Evolutionary conservation across 2,888 invertebrate genomes (phyloP).

Genomic region (Alitta virens): DNA sequence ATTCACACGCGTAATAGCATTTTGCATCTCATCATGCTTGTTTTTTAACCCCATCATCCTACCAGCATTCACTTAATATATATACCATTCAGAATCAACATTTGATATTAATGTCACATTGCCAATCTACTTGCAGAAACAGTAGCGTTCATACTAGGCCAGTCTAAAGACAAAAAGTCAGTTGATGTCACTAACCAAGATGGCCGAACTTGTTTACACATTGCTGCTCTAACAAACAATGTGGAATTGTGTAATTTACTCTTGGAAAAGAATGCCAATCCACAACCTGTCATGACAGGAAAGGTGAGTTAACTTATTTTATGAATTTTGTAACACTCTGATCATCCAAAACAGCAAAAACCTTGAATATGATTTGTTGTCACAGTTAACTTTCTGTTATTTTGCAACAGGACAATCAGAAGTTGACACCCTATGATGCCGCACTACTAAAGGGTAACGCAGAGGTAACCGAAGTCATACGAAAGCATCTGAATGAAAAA

Average conservation of each 20-base stretch:
- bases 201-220: conserved; percentile 88
- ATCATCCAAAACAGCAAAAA: too few species aligned
- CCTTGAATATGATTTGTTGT: too few species aligned
- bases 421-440: background rate
- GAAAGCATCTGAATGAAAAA: background rate
- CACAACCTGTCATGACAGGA: conserved; percentile 49
- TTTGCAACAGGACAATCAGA: background rate
- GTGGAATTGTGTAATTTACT: conserved; percentile 87
- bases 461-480: background rate
- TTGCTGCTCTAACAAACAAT: conserved; percentile 90
- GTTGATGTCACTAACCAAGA: conserved; percentile 85
- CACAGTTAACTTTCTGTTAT: too few species aligned
- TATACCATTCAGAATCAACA: background rate
- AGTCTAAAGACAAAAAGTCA: conserved; percentile 60
- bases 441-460: background rate
- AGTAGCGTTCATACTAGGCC: conserved; percentile 39
- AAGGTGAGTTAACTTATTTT: conserved; percentile 4
- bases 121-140: conserved; percentile 33
- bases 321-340: too few species aligned
- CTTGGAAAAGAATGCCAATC: conserved; percentile 78
- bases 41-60: too few species aligned
- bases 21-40: too few species aligned
- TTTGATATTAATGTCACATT: background rate
- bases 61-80: background rate
- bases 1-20: too few species aligned